Base-by-base conservation (phyloP, 2,888 invertebrate genomes). In the Seira musarum region DNA sequence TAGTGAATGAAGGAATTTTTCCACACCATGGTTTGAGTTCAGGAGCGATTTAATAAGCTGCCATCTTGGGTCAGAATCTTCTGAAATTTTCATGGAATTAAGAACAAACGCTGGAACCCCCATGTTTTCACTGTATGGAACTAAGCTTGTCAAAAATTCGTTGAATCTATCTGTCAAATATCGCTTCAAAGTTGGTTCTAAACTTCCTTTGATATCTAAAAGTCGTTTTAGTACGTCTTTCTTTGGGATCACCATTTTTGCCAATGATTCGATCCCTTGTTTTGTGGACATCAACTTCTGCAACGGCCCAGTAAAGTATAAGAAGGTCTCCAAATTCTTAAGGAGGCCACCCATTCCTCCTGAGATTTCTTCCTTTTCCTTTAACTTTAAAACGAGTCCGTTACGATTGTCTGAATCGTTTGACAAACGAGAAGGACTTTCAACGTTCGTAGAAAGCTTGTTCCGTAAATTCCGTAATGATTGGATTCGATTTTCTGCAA, bases 111-210 rank as follows among this genome's bases (percentile, higher is more conserved):
- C 60, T 0, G 86, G 84, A 6, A 85, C 82, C 0, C 85, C 86
- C 61, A 86, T 83, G 17, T 72, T 83, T 17, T 85, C 82, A 70
- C 85, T 85, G 82, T 85, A 85, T 13, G 85, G 84, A 17, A 83
- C 60, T n/a, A 86, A 61, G 40, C 78, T 85, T 8, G 80, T 75
- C 19, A 86, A 57, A 22, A 87, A 83, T 17, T 81, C 82, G 70
- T 87, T 87, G 82, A 84, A 87, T 66, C 83, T 87, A 6, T 76
- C 71, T 1, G 84, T 84, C 15, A 87, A 72, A 68, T 82, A 85
- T 1, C 80, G 76, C 35, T 82, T 67, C 22, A 87, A 66, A 8
- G 57, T 73, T 1, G 87, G 87, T 30, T 87, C 84, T 78, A 87
- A 68, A 10, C 82, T 79, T 3, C 83, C 82, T 15, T 83, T 75